phyloP scores from a whole-genome alignment of 2,888 invertebrate species.

The Amblyjoppa proteus region DNA sequence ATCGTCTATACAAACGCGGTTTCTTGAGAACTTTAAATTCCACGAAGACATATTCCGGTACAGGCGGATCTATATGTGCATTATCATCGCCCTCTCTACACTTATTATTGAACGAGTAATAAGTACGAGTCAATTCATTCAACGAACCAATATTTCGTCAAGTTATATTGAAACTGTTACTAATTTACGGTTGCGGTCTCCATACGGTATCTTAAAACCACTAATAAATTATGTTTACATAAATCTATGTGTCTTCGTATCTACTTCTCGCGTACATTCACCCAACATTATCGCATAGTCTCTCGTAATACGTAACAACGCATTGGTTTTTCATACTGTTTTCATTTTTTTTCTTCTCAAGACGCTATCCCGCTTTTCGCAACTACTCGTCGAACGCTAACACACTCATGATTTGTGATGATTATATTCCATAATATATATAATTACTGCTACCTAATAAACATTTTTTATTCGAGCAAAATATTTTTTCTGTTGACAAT shows the following conservation, averaged over 20 bases:
- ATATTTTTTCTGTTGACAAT: slow-evolving; percentile 36
- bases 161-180: slow-evolving; percentile 49
- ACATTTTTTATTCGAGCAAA: slow-evolving; percentile 13
- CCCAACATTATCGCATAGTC: slow-evolving; percentile 22
- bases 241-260: not conserved
- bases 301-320: slow-evolving; percentile 22
- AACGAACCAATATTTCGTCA: slow-evolving; percentile 40
- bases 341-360: slow-evolving; percentile 20
- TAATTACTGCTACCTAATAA: slow-evolving; percentile 29
- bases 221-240: slow-evolving; percentile 14
- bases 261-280: slow-evolving; percentile 3
- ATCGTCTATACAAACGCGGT: not conserved
- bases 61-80: slow-evolving; percentile 21
- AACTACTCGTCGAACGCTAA: slow-evolving; percentile 56
- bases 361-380: slow-evolving; percentile 62
- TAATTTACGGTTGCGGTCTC: slow-evolving; percentile 21
- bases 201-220: slow-evolving; percentile 56
- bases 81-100: slow-evolving; percentile 24
- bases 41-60: slow-evolving; percentile 55
- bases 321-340: slow-evolving; percentile 14
- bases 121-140: slow-evolving; percentile 56
- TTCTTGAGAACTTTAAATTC: slow-evolving; percentile 14
- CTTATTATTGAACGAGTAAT: slow-evolving; percentile 20
- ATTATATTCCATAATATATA: slow-evolving; percentile 46
- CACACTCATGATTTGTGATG: slow-evolving; percentile 54